Evolutionary conservation across 2,888 invertebrate genomes (phyloP), one percentile per base, ranked within the genome.

Genomic region (Synanthedon vespiformis): DNA sequence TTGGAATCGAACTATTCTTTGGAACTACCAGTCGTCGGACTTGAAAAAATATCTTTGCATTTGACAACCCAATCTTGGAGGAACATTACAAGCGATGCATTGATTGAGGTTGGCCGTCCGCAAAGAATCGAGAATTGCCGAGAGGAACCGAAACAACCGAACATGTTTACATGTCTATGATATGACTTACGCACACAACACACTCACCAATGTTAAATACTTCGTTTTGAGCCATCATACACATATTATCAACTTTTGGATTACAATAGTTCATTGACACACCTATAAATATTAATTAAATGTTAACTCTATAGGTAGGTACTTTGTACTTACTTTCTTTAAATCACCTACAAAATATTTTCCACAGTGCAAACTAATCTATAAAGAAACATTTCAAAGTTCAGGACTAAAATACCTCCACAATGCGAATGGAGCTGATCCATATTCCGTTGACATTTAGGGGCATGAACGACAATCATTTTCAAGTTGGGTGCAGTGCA

Each of bases 121-220:
- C 18, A 4, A 22, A 22, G 18, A 22, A 22, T 3, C 18, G 18
- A 22, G 18, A 22, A 22, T 22, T 22, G 18, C 18, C 18, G 18
- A 22, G 18, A 22, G 4, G 4, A 22, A 4, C 4, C 18, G 18
- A 22, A 22, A 22, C n/a, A n/a, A n/a, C n/a, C n/a, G n/a, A n/a
- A n/a, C n/a, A n/a, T n/a, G n/a, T 22, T 22, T 22, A 22, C 22
- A 22, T 22, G 22, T 5, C 5, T 18, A 18, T 18, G 16, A 1
- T 22, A 22, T 22, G 18, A 22, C 18, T 22, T 22, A 22, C 4
- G 22, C 22, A 22, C 22, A 22, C 5, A 5, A 22, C 22, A 14
- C 18, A 80, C 86, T 86, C 85, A 85, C 85, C 86, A 82, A 84
- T 61, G 68, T 66, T 76, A 62, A 68, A 68, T 65, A 80, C 70